Evolutionary conservation across 37 sponge, comb jelly and placozoan genomes (phyloP), one percentile per base, ranked within the genome.

Genomic region (Diacarnus erythraeanus): DNA sequence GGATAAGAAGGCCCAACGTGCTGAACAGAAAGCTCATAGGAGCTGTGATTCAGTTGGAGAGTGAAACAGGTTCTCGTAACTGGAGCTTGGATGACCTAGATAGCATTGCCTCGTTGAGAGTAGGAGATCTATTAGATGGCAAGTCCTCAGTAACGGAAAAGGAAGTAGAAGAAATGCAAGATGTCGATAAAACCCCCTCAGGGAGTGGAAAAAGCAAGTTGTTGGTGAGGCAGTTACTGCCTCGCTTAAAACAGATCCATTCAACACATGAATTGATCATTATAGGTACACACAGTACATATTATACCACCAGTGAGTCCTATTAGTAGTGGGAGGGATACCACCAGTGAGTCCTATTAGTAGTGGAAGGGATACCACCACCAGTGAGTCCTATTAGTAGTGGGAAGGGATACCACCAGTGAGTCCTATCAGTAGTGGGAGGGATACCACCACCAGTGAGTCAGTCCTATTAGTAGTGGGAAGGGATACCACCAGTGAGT

Each of bases 1-100:
- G 97, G 97, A 72, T 96, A 15, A 74, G 54, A 17, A 65, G 94
- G 30, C 97, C 97, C 1, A 87, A 96, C n/a, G 94, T 96, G 26
- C 80, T 94, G 21, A 91, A 94, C 81, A 91, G 47, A 54, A 60
- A 89, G 42, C 69, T 96, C 15, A 38, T 86, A 54, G 89, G 92
- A 0, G 92, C 92, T 26, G 78, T 91, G 25, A 36, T 87, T 3
- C 36, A 74, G 20, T 21, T 59, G 47, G 80, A 79, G 10, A 59
- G 31, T 2, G 54, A 57, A 47, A 12, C 12, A 47, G 6, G 10
- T 12, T 47, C 10, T 47, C 6, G 51, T 47, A 47, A 35, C 30
- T 65, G 66, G 66, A 65, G 66, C 2, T 5, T 20, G 23, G 34
- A 65, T 26, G n/a, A n/a, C n/a, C 66, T 65, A 3, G 66, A 31